phyloP scores from a whole-genome alignment of 92 coral and sea anemone genomes.

The Siderastrea radians region DNA sequence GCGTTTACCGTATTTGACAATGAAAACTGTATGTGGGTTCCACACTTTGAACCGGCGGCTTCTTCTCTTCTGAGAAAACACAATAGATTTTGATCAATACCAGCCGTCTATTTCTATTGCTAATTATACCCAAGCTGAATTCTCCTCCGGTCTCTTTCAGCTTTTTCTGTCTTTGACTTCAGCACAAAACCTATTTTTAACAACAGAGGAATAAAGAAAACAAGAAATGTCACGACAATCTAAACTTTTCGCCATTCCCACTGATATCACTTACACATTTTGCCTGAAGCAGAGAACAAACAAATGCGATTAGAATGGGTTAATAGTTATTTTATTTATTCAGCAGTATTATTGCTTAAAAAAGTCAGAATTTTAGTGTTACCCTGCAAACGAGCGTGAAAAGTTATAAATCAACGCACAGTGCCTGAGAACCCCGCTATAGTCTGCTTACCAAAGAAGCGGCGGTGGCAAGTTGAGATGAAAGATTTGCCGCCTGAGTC shows the following conservation, averaged over 20 bases:
- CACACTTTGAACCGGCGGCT: constrained; percentile 64
- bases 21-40: not conserved
- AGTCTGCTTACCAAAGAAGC: not conserved
- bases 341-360: constrained; percentile 39
- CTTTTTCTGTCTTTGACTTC: not conserved
- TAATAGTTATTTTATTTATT: constrained; percentile 84
- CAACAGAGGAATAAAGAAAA: not conserved
- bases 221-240: constrained; percentile 18
- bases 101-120: constrained; percentile 61
- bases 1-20: not conserved
- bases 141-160: constrained; percentile 13
- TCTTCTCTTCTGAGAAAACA: constrained; percentile 56
- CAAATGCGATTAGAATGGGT: constrained; percentile 83
- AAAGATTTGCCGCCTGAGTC: constrained; percentile 55
- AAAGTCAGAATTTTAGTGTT: not conserved
- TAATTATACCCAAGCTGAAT: constrained; percentile 31
- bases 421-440: constrained; percentile 1
- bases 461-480: constrained; percentile 55
- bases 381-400: not conserved
- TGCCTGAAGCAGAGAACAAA: constrained; percentile 80
- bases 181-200: constrained; percentile 23
- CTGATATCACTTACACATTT: constrained; percentile 73
- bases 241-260: constrained; percentile 11
- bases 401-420: not conserved
- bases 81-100: constrained; percentile 74